A percentile compares a stretch with the other conserved stretches of the same genome.
Evolutionary conservation across 2,797 vertebrate genomes (phyloP).

Genomic region (Molossus molossus): DNA sequence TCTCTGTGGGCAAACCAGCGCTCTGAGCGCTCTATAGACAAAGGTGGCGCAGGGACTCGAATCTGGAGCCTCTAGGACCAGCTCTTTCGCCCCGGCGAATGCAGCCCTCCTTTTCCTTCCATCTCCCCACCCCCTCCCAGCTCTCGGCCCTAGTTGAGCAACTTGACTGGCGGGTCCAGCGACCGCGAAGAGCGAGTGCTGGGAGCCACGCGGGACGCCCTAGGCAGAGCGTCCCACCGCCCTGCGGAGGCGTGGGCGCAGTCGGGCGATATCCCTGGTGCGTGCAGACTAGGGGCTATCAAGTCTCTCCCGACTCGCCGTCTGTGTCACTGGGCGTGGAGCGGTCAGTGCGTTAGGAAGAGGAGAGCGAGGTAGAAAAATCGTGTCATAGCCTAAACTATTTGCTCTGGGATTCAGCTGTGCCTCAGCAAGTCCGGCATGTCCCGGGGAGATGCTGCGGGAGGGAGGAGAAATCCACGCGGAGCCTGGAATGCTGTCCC

Average conservation of each 20-base stretch:
- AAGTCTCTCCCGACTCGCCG: background rate
- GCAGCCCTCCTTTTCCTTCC: constrained; percentile 12
- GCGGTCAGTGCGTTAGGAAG: constrained; percentile 1
- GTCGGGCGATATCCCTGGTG: background rate
- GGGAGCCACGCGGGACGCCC: constrained; percentile 46
- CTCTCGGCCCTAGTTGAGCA: constrained; percentile 70
- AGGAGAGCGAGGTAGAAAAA: constrained; percentile 44
- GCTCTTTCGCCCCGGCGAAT: background rate
- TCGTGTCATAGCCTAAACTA: constrained; percentile 64
- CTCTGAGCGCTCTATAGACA: constrained; percentile 73
- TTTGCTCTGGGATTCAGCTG: constrained; percentile 66
- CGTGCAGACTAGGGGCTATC: background rate
- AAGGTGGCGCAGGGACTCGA: constrained; percentile 76
- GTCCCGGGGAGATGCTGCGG: constrained; percentile 35
- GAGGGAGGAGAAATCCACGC: background rate
- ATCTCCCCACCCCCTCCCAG: constrained; percentile 24
- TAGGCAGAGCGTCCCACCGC: background rate
- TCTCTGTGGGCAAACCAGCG: background rate
- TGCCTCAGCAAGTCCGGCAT: background rate
- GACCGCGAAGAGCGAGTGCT: background rate
- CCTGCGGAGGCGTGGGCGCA: background rate
- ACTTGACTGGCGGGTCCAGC: constrained; percentile 68
- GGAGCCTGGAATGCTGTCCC: background rate
- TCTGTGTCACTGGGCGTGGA: constrained; percentile 69
- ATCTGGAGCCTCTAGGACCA: constrained; percentile 44